Conservation (phyloP, 1,140 invertebrate genomes). For the Tetragnatha versicolor region DNA sequence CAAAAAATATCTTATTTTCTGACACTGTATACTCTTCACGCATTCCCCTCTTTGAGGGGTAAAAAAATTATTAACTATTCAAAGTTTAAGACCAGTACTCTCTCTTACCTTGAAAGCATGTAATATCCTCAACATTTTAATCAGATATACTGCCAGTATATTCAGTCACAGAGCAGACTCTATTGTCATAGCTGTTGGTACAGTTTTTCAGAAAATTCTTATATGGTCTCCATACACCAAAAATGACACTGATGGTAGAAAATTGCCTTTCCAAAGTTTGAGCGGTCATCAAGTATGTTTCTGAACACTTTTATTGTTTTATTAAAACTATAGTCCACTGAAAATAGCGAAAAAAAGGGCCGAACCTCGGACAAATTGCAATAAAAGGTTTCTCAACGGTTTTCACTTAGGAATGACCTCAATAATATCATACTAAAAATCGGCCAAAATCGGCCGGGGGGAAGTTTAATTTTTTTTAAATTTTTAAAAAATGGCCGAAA, state of each 20-base stretch:
- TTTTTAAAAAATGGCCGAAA: not conserved
- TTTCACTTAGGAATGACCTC: not conserved
- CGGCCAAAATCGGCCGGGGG: not conserved
- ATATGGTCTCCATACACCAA: conserved; percentile 36
- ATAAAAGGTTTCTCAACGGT: no score
- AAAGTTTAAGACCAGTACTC: not conserved
- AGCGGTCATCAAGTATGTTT: conserved; percentile 34
- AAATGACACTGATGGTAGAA: not conserved
- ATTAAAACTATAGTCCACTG: not conserved
- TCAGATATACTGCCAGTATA: conserved; percentile 29
- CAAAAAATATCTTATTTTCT: not conserved
- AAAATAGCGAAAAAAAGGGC: not conserved
- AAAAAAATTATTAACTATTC: not conserved
- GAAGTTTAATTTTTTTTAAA: not conserved
- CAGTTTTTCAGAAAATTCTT: conserved; percentile 43
- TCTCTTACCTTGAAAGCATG: not conserved
- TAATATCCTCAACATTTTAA: not conserved
- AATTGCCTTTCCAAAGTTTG: conserved; percentile 16
- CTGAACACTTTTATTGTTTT: not conserved
- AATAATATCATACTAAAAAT: not conserved
- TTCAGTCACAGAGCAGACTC: not conserved
- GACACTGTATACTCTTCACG: not conserved
- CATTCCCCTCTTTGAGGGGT: not conserved
- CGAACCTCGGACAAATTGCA: not conserved
- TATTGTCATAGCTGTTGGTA: conserved; percentile 29